These are phyloP conservation scores for Coregonus clupeaformis DNA, from an alignment of 2,113 vertebrate genomes.

Conservation along the genomic window DNA sequence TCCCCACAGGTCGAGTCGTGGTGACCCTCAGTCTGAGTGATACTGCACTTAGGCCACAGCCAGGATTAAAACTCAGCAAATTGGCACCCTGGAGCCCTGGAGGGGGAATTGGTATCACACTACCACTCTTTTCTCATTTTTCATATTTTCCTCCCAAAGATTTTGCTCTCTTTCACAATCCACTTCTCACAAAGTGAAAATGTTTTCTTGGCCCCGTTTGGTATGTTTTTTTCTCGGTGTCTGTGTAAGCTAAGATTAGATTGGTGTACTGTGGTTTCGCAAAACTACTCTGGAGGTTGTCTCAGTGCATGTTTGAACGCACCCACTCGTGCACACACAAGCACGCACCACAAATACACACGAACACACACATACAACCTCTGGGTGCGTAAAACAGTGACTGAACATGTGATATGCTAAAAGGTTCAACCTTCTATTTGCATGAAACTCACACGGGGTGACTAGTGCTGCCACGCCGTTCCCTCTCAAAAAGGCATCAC, in stretches of 20 bases:
- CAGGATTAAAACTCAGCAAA: conserved; percentile 18
- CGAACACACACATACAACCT: not conserved
- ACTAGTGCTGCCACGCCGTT: too few species aligned
- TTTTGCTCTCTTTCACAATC: too few species aligned
- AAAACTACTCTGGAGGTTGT: too few species aligned
- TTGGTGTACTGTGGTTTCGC: too few species aligned
- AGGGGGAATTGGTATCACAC: not conserved
- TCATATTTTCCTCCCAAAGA: too few species aligned
- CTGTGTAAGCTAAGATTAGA: too few species aligned
- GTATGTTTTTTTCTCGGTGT: too few species aligned
- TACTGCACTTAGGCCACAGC: conserved; percentile 19
- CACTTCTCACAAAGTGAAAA: too few species aligned
- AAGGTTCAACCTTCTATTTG: not conserved
- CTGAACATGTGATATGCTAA: not conserved
- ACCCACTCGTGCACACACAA: conserved; percentile 1
- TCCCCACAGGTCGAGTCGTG: conserved; percentile 17
- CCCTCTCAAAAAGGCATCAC: too few species aligned
- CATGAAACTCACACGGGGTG: not conserved
- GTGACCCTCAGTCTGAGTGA: conserved; percentile 24
- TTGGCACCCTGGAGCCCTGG: conserved; percentile 18
- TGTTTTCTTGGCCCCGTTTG: too few species aligned
- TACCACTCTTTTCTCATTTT: too few species aligned
- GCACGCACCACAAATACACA: not conserved
- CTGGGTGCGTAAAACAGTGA: not conserved
- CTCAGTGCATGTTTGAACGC: not conserved